These are phyloP conservation scores for Lasioglossum oenotherae DNA, from an alignment of 2,888 invertebrate species.

Conservation along the genomic window DNA sequence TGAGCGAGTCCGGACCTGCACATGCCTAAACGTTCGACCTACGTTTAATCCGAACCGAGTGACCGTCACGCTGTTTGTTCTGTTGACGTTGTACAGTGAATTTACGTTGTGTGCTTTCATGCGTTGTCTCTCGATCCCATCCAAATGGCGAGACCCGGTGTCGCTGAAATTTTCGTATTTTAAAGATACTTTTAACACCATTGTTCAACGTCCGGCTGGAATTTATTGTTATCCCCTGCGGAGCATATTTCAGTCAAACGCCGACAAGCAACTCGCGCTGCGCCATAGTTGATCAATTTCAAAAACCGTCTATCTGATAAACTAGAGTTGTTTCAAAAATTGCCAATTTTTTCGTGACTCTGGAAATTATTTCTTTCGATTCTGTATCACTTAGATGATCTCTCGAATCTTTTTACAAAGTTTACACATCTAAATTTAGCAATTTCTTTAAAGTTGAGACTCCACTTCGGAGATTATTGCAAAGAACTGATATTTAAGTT, in stretches of 20 bases:
- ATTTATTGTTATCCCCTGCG: constrained; percentile 1
- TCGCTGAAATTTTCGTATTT: background rate
- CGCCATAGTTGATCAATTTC: background rate
- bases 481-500: too few relatives aligned
- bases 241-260: background rate
- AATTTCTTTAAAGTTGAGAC: background rate
- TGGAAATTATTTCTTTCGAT: background rate
- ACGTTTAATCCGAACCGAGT: too few relatives aligned
- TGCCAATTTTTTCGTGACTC: background rate
- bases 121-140: background rate
- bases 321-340: background rate
- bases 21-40: too few relatives aligned
- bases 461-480: background rate
- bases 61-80: background rate
- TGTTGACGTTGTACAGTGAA: constrained; percentile 19
- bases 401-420: too few relatives aligned
- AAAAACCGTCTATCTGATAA: background rate
- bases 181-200: background rate
- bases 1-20: too few relatives aligned
- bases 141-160: background rate
- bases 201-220: background rate
- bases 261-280: background rate
- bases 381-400: background rate
- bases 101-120: background rate
- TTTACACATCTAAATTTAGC: too few relatives aligned